Evolutionary conservation across 2,113 vertebrate genomes (phyloP).

Genomic region (Catharus bicknelli): DNA sequence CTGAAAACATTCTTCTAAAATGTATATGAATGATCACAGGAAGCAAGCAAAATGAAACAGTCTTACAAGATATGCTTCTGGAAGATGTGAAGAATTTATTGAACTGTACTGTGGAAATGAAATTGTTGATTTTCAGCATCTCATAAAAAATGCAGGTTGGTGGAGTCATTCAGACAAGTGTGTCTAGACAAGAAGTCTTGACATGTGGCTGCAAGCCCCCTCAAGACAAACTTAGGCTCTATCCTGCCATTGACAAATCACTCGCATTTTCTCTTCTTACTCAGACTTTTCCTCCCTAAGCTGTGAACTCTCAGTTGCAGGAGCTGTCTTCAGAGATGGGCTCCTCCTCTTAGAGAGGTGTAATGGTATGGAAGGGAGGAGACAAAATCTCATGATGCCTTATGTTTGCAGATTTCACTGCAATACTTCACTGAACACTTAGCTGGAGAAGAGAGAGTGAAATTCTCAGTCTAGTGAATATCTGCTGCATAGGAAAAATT

Average conservation of each 20-base stretch:
- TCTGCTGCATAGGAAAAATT: not conserved
- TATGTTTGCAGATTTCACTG: not conserved
- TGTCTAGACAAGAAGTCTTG: slow-evolving; percentile 3
- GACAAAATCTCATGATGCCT: not conserved
- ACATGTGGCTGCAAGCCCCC: not conserved
- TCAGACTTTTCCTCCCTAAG: not conserved
- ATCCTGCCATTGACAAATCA: not conserved
- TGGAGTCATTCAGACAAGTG: not conserved
- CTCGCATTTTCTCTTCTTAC: not conserved
- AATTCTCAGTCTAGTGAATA: not conserved
- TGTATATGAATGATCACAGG: not conserved
- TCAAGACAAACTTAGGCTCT: not conserved
- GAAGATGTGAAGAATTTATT: not conserved
- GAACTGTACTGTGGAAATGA: not conserved
- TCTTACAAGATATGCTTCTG: not conserved
- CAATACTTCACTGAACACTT: not conserved
- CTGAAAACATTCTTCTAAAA: not conserved
- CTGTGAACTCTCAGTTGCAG: not conserved
- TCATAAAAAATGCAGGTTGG: not conserved
- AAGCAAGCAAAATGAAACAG: not conserved
- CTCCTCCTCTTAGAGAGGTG: not conserved
- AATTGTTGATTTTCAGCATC: not conserved
- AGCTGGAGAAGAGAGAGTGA: not conserved
- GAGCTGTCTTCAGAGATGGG: not conserved
- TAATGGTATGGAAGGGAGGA: not conserved